Conservation (phyloP, 2,888 invertebrate species). For the Hylaea fasciaria region DNA sequence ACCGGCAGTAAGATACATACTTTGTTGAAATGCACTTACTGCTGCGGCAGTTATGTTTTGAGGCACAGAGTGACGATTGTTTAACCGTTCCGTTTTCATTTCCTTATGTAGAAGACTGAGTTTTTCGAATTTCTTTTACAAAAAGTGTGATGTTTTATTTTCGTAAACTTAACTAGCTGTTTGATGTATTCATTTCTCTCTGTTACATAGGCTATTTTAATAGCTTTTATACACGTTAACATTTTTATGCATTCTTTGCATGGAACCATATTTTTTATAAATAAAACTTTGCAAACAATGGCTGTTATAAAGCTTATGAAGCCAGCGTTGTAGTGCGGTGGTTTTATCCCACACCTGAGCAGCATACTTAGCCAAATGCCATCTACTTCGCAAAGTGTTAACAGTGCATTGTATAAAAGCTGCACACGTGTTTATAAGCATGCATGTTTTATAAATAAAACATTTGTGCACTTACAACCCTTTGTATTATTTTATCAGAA, state of each 20-base stretch:
- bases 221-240: not conserved
- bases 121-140: conserved; percentile 6
- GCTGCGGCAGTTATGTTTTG: conserved; percentile 45
- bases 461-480: no score
- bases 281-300: conserved; percentile 11
- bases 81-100: conserved; percentile 15
- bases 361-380: conserved; percentile 38
- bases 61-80: conserved; percentile 46
- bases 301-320: conserved; percentile 12
- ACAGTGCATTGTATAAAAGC: conserved; percentile 35
- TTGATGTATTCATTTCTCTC: conserved; percentile 5
- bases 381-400: conserved; percentile 25
- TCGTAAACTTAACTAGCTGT: conserved; percentile 6
- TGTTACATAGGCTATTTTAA: not conserved
- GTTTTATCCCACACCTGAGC: conserved; percentile 33
- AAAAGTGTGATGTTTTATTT: conserved; percentile 14
- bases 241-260: not conserved
- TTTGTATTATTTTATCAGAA: conserved; percentile 1
- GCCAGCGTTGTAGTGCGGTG: conserved; percentile 15
- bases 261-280: not conserved
- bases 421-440: conserved; percentile 33
- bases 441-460: conserved; percentile 22
- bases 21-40: conserved; percentile 48
- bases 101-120: conserved; percentile 12
- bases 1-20: conserved; percentile 83